Evolutionary conservation across 2,888 invertebrate genomes (phyloP).

Genomic region (Cenopis cana): DNA sequence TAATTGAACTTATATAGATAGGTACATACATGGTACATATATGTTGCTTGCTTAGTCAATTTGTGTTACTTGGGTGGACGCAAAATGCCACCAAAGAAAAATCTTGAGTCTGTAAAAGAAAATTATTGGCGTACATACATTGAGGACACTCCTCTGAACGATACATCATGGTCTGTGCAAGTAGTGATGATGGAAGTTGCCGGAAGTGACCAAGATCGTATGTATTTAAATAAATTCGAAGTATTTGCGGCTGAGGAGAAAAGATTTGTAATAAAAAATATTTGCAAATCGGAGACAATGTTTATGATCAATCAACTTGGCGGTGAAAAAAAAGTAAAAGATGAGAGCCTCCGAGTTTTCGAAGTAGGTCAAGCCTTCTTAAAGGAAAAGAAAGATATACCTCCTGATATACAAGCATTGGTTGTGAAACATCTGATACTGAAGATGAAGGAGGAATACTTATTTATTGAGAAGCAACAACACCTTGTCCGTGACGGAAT

Average conservation of each 20-base stretch:
- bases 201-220: slow-evolving; percentile 73
- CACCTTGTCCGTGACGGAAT: slow-evolving; percentile 72
- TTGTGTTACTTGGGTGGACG: not conserved
- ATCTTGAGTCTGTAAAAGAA: slow-evolving; percentile 50
- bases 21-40: too few relatives aligned
- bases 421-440: slow-evolving; percentile 76
- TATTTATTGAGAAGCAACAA: slow-evolving; percentile 71
- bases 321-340: slow-evolving; percentile 74
- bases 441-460: slow-evolving; percentile 77
- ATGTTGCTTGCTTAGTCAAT: slow-evolving; percentile 12
- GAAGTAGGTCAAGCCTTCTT: slow-evolving; percentile 74
- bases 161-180: slow-evolving; percentile 69
- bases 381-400: slow-evolving; percentile 74
- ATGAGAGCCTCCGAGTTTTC: slow-evolving; percentile 71
- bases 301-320: slow-evolving; percentile 81
- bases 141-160: slow-evolving; percentile 65
- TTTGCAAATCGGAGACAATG: slow-evolving; percentile 77
- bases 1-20: not conserved
- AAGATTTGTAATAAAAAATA: slow-evolving; percentile 77
- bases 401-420: slow-evolving; percentile 71
- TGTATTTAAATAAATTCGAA: slow-evolving; percentile 76
- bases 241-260: slow-evolving; percentile 70
- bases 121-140: slow-evolving; percentile 65
- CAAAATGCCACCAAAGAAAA: slow-evolving; percentile 69
- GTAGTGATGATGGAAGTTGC: slow-evolving; percentile 74